Conservation (phyloP, 2,113 vertebrate genomes). For the Machaerirhynchus nigripectus region DNA sequence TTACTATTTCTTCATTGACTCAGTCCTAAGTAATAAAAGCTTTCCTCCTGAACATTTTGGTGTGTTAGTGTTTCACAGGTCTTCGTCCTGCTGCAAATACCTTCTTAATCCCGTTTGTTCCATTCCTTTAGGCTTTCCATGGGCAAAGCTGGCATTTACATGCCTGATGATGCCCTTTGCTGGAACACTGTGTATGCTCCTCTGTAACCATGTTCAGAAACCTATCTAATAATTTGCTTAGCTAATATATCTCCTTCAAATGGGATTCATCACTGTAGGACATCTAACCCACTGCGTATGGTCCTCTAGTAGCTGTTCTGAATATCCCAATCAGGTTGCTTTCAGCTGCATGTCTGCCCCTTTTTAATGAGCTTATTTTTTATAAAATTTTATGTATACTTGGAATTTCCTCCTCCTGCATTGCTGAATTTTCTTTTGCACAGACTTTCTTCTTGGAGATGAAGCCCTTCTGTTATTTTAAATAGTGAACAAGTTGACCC, state of each 20-base stretch:
- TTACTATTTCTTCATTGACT: neutral
- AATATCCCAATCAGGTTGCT: neutral
- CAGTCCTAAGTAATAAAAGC: neutral
- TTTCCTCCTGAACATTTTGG: neutral
- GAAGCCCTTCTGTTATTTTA: slow-evolving; percentile 12
- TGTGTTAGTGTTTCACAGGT: neutral
- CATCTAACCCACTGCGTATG: neutral
- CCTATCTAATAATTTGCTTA: neutral
- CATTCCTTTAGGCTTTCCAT: neutral
- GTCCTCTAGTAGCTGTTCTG: neutral
- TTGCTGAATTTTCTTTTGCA: neutral
- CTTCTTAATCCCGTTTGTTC: neutral
- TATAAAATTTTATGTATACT: neutral
- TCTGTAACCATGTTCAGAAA: neutral
- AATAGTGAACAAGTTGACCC: neutral
- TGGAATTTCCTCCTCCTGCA: neutral
- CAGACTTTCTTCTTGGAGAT: neutral
- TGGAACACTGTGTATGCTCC: neutral
- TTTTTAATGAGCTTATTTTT: neutral
- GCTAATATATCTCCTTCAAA: neutral
- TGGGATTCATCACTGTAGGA: neutral
- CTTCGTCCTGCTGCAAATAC: neutral
- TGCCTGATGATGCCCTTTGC: neutral
- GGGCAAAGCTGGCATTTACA: neutral
- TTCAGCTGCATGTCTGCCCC: neutral